Evolutionary conservation across 2,113 vertebrate genomes (phyloP).

Genomic region (Anser brachyrhynchus): DNA sequence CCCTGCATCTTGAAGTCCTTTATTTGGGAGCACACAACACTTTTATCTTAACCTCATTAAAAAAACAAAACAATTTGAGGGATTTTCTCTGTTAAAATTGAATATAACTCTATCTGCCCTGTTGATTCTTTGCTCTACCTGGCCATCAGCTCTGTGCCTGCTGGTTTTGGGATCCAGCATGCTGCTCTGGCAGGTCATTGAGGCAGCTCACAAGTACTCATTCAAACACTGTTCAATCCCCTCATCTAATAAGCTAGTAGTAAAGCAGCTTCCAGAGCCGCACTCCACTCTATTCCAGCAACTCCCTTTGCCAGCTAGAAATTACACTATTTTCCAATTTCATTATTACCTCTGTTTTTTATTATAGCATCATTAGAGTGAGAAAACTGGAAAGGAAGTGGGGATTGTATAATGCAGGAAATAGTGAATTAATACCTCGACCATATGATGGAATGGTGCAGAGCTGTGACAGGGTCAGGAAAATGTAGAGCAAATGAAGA

Average conservation of each 20-base stretch:
- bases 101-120: not conserved
- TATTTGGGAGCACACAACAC: not conserved
- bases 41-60: not conserved
- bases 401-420: slow-evolving; percentile 65
- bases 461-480: slow-evolving; percentile 34
- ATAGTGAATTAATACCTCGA: slow-evolving; percentile 62
- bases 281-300: not conserved
- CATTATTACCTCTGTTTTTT: slow-evolving; percentile 65
- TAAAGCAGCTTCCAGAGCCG: slow-evolving; percentile 34
- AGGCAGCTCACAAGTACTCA: not conserved
- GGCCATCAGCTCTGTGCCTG: not conserved
- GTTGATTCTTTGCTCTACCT: not conserved
- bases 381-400: slow-evolving; percentile 66
- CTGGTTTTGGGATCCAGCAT: not conserved
- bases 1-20: not conserved
- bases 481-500: slow-evolving; percentile 13
- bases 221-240: not conserved
- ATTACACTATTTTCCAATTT: slow-evolving; percentile 50
- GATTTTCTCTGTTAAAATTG: not conserved
- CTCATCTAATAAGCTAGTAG: not conserved
- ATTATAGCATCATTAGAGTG: slow-evolving; percentile 62
- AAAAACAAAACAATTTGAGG: not conserved
- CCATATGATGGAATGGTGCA: not conserved
- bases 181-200: not conserved
- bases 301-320: slow-evolving; percentile 20